Evolutionary conservation across 2,797 vertebrate species (phyloP).

Genomic region (Danio aesculapii): DNA sequence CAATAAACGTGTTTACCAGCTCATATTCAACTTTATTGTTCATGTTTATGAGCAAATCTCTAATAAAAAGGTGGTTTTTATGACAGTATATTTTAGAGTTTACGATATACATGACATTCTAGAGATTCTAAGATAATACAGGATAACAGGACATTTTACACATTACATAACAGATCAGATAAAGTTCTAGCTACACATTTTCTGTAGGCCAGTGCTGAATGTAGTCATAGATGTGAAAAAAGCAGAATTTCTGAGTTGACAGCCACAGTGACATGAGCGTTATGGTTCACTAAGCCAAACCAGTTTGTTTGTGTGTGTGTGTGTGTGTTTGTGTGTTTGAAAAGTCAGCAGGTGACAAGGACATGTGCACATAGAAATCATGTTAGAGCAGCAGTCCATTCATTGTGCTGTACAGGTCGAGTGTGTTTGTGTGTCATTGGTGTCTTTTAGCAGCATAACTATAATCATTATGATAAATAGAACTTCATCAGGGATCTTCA

Average conservation of each 20-base stretch:
- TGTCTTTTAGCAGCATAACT: not conserved
- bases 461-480: not conserved
- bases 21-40: constrained; percentile 15
- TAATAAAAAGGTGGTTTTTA: not conserved
- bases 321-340: constrained; percentile 40
- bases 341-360: constrained; percentile 28
- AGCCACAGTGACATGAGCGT: constrained; percentile 41
- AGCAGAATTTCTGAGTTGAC: constrained; percentile 47
- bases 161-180: not conserved
- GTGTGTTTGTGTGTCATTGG: constrained; percentile 21
- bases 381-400: constrained; percentile 8
- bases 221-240: constrained; percentile 28
- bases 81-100: not conserved
- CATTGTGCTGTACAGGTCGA: not conserved
- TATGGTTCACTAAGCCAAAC: constrained; percentile 46
- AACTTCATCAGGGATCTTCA: not conserved
- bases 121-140: not conserved
- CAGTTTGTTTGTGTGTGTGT: constrained; percentile 32
- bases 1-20: constrained; percentile 1
- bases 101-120: not conserved
- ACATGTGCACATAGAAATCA: constrained; percentile 25
- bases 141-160: not conserved
- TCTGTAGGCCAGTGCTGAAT: not conserved
- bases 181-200: not conserved
- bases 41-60: constrained; percentile 12